phyloP scores from a whole-genome alignment of 2,888 invertebrate genomes.

The Lasioglossum zephyrum region DNA sequence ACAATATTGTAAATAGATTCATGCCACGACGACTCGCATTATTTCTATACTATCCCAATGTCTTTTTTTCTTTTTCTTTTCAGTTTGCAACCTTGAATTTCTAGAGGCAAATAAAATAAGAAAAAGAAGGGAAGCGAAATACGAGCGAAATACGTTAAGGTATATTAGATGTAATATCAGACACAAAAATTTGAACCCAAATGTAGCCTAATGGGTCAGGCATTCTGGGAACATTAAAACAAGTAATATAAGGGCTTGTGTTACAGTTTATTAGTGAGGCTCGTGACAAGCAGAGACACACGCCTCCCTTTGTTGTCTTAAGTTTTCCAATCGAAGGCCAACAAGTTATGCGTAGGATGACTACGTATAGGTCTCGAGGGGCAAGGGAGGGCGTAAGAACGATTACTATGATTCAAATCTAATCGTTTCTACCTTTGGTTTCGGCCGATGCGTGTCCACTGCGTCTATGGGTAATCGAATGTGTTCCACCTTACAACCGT shows the following conservation, averaged over 20 bases:
- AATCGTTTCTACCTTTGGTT: slow-evolving; percentile 89
- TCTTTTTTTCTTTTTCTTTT: slow-evolving; percentile 13
- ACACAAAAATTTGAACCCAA: slow-evolving; percentile 53
- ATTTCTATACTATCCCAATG: slow-evolving; percentile 1
- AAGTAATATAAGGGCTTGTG: slow-evolving; percentile 60
- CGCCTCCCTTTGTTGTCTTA: slow-evolving; percentile 35
- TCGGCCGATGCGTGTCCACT: slow-evolving; percentile 98
- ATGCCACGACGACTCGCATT: slow-evolving; percentile 20
- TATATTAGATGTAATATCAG: slow-evolving; percentile 52
- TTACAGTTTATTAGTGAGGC: slow-evolving; percentile 70
- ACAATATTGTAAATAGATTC: slow-evolving; percentile 25
- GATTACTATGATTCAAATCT: slow-evolving; percentile 71
- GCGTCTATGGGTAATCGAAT: slow-evolving; percentile 96
- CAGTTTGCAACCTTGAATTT: slow-evolving; percentile 47
- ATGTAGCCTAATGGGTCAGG: slow-evolving; percentile 60
- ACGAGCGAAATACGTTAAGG: slow-evolving; percentile 33
- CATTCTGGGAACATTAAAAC: slow-evolving; percentile 73
- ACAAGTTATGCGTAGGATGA: slow-evolving; percentile 22
- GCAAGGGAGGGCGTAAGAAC: slow-evolving; percentile 41
- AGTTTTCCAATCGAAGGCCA: slow-evolving; percentile 31
- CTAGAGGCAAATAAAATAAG: slow-evolving; percentile 23
- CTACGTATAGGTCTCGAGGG: background rate
- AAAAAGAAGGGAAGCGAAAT: background rate
- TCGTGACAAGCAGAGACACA: slow-evolving; percentile 27
- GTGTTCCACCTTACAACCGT: slow-evolving; percentile 98